Conservation (phyloP, 1,140 invertebrate genomes). For the Ooceraea biroi region DNA sequence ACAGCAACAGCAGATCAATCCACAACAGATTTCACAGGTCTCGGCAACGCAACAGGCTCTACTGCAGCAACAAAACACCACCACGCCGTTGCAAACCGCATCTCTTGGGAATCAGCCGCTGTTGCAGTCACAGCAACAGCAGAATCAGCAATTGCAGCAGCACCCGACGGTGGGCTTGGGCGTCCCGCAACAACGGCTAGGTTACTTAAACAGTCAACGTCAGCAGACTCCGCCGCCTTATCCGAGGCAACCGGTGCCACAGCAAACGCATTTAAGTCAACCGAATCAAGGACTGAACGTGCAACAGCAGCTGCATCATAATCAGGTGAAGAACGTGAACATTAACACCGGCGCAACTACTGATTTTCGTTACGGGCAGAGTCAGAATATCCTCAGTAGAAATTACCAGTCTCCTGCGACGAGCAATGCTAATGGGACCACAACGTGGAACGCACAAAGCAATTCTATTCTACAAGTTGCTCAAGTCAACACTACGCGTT, state of each 20-base stretch:
- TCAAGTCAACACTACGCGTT: constrained; percentile 75
- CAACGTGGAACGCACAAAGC: constrained; percentile 76
- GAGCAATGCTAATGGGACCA: constrained; percentile 79
- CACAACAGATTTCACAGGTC: constrained; percentile 73
- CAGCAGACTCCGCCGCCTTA: constrained; percentile 85
- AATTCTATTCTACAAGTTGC: constrained; percentile 77
- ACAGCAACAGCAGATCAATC: constrained; percentile 71
- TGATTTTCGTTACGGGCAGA: constrained; percentile 86
- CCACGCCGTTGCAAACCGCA: constrained; percentile 75
- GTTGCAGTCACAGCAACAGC: constrained; percentile 78
- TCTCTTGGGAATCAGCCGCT: constrained; percentile 76
- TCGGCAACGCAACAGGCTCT: constrained; percentile 72
- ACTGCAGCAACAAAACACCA: constrained; percentile 80
- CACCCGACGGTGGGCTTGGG: constrained; percentile 73
- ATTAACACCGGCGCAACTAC: constrained; percentile 82
- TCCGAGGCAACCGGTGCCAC: constrained; percentile 82
- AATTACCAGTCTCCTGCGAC: constrained; percentile 76
- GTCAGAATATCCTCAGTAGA: constrained; percentile 85
- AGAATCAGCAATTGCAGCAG: constrained; percentile 78
- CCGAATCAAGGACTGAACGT: constrained; percentile 82
- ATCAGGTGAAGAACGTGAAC: constrained; percentile 83
- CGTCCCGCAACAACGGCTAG: constrained; percentile 82
- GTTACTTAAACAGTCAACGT: constrained; percentile 83
- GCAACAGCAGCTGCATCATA: constrained; percentile 84
- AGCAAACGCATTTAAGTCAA: constrained; percentile 78